phyloP scores from a whole-genome alignment of 2,113 vertebrate genomes.

The Urocolius indicus region DNA sequence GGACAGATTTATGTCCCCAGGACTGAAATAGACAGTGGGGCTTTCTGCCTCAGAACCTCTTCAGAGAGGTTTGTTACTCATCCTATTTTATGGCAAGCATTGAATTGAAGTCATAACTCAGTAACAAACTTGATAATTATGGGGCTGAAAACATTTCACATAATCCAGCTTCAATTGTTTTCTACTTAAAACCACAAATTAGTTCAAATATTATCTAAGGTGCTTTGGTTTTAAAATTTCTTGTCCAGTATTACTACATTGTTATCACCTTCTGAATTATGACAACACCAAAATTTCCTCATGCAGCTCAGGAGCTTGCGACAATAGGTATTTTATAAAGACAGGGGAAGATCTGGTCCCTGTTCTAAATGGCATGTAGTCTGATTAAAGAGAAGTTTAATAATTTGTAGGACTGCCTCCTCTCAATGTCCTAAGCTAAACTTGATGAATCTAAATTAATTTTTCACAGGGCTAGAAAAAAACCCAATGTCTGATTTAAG shows the following conservation, averaged over 20 bases:
- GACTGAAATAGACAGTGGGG: background rate
- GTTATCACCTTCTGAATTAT: slow-evolving; percentile 9
- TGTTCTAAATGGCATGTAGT: background rate
- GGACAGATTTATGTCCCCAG: background rate
- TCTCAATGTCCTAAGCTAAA: background rate
- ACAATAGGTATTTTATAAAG: background rate
- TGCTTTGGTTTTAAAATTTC: background rate
- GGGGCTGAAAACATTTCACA: background rate
- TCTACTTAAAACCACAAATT: background rate
- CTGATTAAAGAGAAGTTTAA: background rate
- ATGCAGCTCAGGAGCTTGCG: background rate
- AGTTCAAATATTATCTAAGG: background rate
- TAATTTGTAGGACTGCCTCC: background rate
- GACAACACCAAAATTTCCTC: background rate
- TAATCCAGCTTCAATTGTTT: background rate
- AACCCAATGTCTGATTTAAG: background rate
- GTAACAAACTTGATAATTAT: background rate
- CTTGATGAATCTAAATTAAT: background rate
- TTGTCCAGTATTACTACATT: background rate
- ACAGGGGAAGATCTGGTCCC: background rate
- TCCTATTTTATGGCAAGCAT: background rate
- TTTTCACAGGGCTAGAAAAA: background rate
- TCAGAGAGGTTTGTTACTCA: background rate
- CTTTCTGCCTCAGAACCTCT: background rate
- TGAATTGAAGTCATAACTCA: background rate